Percentiles rank a stretch among this genome's conserved stretches.
These are phyloP conservation scores for Melanerpes aurifrons DNA, from an alignment of 2,113 vertebrate species.

Conservation along the genomic window DNA sequence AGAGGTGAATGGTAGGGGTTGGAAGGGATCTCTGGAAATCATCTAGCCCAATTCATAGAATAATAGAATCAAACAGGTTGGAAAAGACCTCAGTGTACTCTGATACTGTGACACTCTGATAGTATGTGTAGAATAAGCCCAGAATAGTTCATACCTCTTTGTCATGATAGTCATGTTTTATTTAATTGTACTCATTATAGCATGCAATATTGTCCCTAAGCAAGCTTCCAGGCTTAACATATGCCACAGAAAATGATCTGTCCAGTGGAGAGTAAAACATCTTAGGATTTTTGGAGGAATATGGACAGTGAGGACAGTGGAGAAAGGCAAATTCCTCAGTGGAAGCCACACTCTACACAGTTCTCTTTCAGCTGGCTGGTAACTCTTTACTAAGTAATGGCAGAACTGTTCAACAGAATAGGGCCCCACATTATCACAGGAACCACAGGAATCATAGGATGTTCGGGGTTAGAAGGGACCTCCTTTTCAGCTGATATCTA, in stretches of 20 bases:
- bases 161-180: not conserved
- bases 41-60: too few relatives aligned
- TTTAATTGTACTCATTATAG: not conserved
- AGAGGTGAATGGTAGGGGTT: too few relatives aligned
- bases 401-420: not conserved
- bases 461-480: too few relatives aligned
- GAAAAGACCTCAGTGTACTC: too few relatives aligned
- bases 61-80: too few relatives aligned
- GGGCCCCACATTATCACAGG: not conserved
- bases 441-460: too few relatives aligned
- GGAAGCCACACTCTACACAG: too few relatives aligned
- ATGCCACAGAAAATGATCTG: not conserved
- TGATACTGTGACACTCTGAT: too few relatives aligned
- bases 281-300: not conserved
- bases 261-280: not conserved
- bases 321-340: not conserved
- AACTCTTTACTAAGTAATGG: not conserved
- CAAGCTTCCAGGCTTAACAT: not conserved
- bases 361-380: not conserved
- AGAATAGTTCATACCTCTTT: not conserved
- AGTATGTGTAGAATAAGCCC: not conserved
- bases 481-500: too few relatives aligned
- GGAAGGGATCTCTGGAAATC: too few relatives aligned
- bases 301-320: not conserved
- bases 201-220: rapidly evolving